Base-by-base conservation (phyloP, 2,888 invertebrate genomes). In the Cabera pusaria region DNA sequence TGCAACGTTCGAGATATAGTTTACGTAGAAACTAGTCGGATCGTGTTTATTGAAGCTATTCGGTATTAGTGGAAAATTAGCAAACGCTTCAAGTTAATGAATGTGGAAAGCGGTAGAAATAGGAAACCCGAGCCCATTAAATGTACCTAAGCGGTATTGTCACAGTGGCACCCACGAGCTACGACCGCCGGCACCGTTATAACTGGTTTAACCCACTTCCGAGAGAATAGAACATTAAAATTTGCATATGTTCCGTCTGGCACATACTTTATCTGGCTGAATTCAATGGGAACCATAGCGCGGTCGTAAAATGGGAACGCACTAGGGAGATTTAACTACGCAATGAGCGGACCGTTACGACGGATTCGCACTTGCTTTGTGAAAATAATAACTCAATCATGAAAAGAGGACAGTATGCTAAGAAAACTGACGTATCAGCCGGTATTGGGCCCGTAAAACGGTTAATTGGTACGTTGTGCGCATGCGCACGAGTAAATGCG, bases 81-180 rank as follows among this genome's bases (percentile, higher is more conserved):
- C 28, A 40, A 34, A 29, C 24, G 14, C 21, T 33, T 23, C 14
- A 9, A 16, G 18, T 12, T 11, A 10, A 16, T 16, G 17, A 22
- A 35, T 24, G 26, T 29, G 38, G 33, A 51, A 53, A 51, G 43
- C 44, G 24, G 41, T 44, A 49, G 42, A 55, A 54, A 59, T 62
- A 41, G 56, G 58, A 63, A 60, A 54, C 44, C 49, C 20, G 45
- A 54, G 40, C 29, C 52, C 56, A 56, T 54, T 63, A 56, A 63
- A 61, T 54, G 52, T 59, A n/a, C n/a, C n/a, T n/a, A 56, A 59
- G 53, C 57, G 57, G 47, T 47, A 61, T 64, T 66, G 65, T 61
- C 52, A n/a, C n/a, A n/a, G n/a, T n/a, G n/a, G 52, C 69, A 56
- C 66, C 68, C 61, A 68, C 64, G 35, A 29, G 36, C 26, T 27